A percentile compares a stretch with the other conserved stretches of the same genome.
Conservation (phyloP, 2,797 vertebrate species). For the Urocyon cinereoargenteus region DNA sequence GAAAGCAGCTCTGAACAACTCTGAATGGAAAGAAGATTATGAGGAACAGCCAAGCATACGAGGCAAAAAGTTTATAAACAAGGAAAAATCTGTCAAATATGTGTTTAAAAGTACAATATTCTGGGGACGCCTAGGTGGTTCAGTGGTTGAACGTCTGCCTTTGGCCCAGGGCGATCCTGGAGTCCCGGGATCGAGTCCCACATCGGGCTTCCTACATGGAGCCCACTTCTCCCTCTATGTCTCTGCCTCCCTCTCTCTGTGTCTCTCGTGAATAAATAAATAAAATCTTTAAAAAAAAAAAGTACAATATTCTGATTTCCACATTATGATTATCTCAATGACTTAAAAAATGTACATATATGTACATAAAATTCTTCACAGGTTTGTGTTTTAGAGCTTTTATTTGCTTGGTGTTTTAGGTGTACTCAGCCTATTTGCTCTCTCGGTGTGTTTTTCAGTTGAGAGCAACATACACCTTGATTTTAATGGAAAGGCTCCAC, state of each 20-base stretch:
- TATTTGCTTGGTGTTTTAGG: not conserved
- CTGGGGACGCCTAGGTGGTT: no score
- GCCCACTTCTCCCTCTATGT: no score
- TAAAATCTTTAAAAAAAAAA: no score
- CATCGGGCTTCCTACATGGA: no score
- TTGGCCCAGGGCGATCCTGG: no score
- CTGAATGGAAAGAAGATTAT: not conserved
- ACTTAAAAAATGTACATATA: not conserved
- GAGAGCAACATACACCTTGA: slow-evolving; percentile 7
- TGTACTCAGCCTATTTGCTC: not conserved
- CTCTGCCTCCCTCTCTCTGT: no score
- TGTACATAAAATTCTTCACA: not conserved
- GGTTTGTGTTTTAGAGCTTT: not conserved
- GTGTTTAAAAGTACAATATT: not conserved
- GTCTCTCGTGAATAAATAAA: no score
- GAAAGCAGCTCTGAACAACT: not conserved
- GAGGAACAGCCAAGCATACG: not conserved
- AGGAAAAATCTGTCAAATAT: slow-evolving; percentile 13
- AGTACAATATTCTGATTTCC: not conserved
- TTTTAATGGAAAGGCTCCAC: not conserved
- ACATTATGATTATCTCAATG: not conserved
- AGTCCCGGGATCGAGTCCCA: no score
- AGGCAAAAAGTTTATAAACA: not conserved
- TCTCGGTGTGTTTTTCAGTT: not conserved
- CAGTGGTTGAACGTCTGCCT: no score